A percentile compares a stretch with the other conserved stretches of the same genome.
Evolutionary conservation across 2,113 vertebrate species (phyloP).

Genomic region (Tachysurus fulvidraco): DNA sequence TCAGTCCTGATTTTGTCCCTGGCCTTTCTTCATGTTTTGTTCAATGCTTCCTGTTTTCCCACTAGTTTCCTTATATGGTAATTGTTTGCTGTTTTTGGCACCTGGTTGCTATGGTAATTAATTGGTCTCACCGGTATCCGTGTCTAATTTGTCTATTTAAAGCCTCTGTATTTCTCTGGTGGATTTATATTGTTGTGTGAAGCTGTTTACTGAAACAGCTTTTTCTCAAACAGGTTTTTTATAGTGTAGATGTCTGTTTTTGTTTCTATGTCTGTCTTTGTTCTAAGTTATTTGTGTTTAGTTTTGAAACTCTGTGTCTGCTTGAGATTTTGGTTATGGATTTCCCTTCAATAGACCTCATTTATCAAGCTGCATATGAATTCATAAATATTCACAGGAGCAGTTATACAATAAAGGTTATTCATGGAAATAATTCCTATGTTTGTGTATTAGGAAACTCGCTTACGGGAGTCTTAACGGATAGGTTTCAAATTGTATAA

Average conservation of each 20-base stretch:
- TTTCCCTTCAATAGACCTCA: not conserved
- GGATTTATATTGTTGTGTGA: not conserved
- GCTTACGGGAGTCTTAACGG: not conserved
- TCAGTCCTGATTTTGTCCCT: not conserved
- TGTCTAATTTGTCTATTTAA: not conserved
- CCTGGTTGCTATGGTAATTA: not conserved
- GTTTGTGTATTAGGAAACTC: not conserved
- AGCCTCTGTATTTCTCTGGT: not conserved
- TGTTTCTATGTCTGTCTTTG: not conserved
- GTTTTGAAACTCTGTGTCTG: not conserved
- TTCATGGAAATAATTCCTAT: not conserved
- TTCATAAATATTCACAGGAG: not conserved
- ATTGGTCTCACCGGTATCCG: not conserved
- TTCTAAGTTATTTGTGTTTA: not conserved
- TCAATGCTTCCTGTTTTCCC: not conserved
- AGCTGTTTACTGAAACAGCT: not conserved
- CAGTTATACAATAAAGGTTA: not conserved
- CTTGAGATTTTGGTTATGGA: not conserved
- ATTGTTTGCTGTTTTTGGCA: not conserved
- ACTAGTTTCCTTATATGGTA: not conserved
- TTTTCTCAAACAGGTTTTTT: not conserved
- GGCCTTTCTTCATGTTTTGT: not conserved
- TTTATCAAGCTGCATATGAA: not conserved
- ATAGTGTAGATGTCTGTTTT: not conserved
- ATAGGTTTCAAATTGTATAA: not conserved